A percentile compares a stretch with the other conserved stretches of the same genome.
phyloP scores from a whole-genome alignment of 1,140 invertebrate species.

The Nilaparvata lugens region DNA sequence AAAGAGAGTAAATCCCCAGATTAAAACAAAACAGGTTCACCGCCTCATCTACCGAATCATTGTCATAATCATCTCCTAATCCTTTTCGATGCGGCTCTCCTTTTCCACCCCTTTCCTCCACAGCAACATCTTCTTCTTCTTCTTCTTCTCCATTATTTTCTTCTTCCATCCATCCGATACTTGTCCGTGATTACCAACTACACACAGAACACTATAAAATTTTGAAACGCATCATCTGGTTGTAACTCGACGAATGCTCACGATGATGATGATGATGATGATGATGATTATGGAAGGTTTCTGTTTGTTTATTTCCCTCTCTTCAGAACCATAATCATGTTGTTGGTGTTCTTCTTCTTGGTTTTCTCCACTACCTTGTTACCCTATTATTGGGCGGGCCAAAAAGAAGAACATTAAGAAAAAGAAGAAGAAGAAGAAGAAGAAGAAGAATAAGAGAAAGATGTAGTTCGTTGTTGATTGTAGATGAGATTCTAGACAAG shows the following conservation, averaged over 20 bases:
- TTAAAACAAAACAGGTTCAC: constrained; percentile 20
- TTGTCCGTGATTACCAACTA: neutral
- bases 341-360: neutral
- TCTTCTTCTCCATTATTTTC: constrained; percentile 13
- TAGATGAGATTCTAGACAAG: too few relatives aligned
- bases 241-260: neutral
- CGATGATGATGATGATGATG: neutral
- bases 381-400: too few relatives aligned
- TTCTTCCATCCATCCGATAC: neutral
- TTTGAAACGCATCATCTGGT: neutral
- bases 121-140: neutral
- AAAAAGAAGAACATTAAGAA: too few relatives aligned
- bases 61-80: constrained; percentile 24
- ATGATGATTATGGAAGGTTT: neutral
- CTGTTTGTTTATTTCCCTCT: neutral
- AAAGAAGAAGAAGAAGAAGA: too few relatives aligned
- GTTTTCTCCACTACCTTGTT: neutral
- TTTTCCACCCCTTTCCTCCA: neutral
- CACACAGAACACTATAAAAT: too few relatives aligned
- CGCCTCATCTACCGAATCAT: constrained; percentile 24
- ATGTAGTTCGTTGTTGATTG: too few relatives aligned
- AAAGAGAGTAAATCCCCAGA: neutral
- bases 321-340: neutral
- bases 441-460: too few relatives aligned
- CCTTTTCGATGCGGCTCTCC: neutral